A percentile compares a stretch with the other conserved stretches of the same genome.
Conservation (phyloP, 2,888 invertebrate genomes). For the Plusia festucae region DNA sequence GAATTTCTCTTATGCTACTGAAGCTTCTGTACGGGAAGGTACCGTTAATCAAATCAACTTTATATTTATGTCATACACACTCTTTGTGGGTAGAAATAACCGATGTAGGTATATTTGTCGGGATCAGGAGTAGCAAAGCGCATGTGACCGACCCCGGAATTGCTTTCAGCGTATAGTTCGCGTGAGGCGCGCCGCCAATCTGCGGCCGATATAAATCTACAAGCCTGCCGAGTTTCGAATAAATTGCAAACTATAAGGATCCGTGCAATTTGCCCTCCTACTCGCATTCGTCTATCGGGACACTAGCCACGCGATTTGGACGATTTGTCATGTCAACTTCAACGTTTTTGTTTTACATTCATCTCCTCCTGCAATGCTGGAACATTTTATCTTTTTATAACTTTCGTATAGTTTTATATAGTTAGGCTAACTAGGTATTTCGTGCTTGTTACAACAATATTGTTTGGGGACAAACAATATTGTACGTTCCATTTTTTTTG, state of each 20-base stretch:
- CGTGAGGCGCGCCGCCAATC: constrained; percentile 81
- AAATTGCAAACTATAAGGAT: constrained; percentile 83
- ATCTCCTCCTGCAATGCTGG: constrained; percentile 47
- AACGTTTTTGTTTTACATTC: constrained; percentile 62
- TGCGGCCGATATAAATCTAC: constrained; percentile 84
- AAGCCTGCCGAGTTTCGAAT: constrained; percentile 80
- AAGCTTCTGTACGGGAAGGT: constrained; percentile 51
- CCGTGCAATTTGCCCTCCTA: constrained; percentile 72
- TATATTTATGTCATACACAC: constrained; percentile 67
- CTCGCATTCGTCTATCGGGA: constrained; percentile 56
- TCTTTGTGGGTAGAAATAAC: constrained; percentile 69
- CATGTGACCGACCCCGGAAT: constrained; percentile 77
- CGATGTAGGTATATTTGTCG: constrained; percentile 67
- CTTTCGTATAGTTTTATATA: constrained; percentile 29
- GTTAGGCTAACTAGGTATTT: too few species aligned
- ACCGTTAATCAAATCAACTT: constrained; percentile 73
- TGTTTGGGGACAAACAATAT: too few species aligned
- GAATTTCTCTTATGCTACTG: constrained; percentile 64
- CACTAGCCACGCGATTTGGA: constrained; percentile 67
- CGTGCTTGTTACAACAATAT: constrained; percentile 22
- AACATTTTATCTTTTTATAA: constrained; percentile 46
- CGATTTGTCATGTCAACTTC: constrained; percentile 79
- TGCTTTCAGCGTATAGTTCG: constrained; percentile 78
- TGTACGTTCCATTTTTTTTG: too few species aligned
- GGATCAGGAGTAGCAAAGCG: constrained; percentile 63